Evolutionary conservation across 2,113 vertebrate species (phyloP).

Genomic region (Etheostoma cragini): DNA sequence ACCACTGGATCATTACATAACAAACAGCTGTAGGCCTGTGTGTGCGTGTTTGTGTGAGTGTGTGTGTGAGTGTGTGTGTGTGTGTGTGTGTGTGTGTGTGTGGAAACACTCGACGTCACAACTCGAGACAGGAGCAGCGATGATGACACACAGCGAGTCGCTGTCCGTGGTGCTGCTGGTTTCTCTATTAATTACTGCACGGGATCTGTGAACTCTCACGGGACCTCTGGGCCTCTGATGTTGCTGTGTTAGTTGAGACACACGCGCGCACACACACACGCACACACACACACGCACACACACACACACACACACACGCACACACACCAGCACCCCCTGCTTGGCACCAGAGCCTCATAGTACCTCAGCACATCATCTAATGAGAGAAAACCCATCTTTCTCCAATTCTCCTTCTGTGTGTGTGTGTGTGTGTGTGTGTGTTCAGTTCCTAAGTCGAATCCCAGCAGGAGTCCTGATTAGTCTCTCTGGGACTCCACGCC

Average conservation of each 20-base stretch:
- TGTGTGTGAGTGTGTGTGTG: neutral
- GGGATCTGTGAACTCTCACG: constrained; percentile 64
- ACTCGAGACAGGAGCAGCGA: constrained; percentile 36
- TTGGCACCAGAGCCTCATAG: constrained; percentile 40
- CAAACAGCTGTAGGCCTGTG: constrained; percentile 78
- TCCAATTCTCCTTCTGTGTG: neutral
- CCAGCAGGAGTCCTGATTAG: constrained; percentile 75
- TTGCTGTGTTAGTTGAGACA: constrained; percentile 55
- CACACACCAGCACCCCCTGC: constrained; percentile 15
- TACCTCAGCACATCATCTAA: constrained; percentile 55
- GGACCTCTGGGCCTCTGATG: constrained; percentile 70
- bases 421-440: constrained; percentile 33
- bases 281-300: constrained; percentile 11
- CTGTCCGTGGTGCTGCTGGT: constrained; percentile 55
- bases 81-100: neutral
- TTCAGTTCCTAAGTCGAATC: constrained; percentile 64
- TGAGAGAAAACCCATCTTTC: constrained; percentile 55
- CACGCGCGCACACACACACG: constrained; percentile 7
- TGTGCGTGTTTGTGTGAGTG: constrained; percentile 5
- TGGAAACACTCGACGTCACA: constrained; percentile 23
- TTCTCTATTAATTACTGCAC: constrained; percentile 65
- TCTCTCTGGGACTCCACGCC: constrained; percentile 76
- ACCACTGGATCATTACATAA: constrained; percentile 77
- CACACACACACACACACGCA: neutral
- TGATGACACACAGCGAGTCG: constrained; percentile 35